phyloP scores from a whole-genome alignment of 2,113 vertebrate genomes.

The Polypterus bichir region DNA sequence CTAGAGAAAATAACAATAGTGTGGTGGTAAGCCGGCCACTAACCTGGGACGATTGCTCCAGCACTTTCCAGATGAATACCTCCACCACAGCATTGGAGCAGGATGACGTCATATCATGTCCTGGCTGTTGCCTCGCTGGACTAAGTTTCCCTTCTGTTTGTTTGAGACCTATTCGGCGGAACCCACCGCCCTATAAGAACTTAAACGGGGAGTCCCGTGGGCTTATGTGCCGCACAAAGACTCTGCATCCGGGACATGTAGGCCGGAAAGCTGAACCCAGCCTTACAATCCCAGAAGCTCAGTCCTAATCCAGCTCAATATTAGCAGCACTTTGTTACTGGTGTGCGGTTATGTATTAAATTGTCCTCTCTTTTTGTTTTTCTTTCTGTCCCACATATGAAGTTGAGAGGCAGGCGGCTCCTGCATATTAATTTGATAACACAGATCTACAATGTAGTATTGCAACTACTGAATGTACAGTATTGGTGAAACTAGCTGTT shows the following conservation, averaged over 20 bases:
- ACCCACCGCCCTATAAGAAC: slow-evolving; percentile 63
- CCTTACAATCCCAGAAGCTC: slow-evolving; percentile 68
- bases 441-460: not conserved
- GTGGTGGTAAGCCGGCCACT: slow-evolving; percentile 50
- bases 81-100: slow-evolving; percentile 47
- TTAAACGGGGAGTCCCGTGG: slow-evolving; percentile 63
- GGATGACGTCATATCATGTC: slow-evolving; percentile 71
- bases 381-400: not conserved
- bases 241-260: slow-evolving; percentile 31
- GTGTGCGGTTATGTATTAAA: not conserved
- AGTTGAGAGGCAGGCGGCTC: not conserved
- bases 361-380: not conserved
- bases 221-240: slow-evolving; percentile 49
- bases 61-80: slow-evolving; percentile 31
- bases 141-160: slow-evolving; percentile 72
- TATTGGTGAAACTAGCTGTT: too few relatives aligned
- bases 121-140: slow-evolving; percentile 67
- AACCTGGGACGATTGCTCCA: slow-evolving; percentile 38
- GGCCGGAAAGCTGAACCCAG: slow-evolving; percentile 45
- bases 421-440: not conserved
- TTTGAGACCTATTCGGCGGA: slow-evolving; percentile 45
- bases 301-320: slow-evolving; percentile 43
- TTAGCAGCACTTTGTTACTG: not conserved
- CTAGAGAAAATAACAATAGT: slow-evolving; percentile 64
- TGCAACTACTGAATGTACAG: not conserved